Evolutionary conservation across 2,113 vertebrate species (phyloP), one percentile per base, ranked within the genome.

Genomic region (Brevimyrus niger): DNA sequence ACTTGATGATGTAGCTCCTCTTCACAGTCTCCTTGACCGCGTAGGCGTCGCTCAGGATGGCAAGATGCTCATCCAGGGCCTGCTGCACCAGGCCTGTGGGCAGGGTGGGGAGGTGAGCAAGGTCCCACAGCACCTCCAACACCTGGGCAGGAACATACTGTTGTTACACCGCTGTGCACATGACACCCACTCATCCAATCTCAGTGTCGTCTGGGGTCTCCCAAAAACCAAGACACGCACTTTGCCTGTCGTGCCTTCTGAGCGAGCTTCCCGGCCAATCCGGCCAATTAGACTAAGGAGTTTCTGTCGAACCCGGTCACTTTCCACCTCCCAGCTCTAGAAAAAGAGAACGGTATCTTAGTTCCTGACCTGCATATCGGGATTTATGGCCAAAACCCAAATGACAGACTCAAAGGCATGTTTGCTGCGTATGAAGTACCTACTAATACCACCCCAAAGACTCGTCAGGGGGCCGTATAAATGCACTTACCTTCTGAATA

Each of bases 311-410:
- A 99, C 98, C 51, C 98, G 95, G 42, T 99, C 98, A 2, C 96
- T 99, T 93, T 99, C 98, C 0, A 96, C 96, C 93, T 99, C 98
- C 98, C 98, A 99, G 95, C 98, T 99, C 98, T 99, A 89, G 0
- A 89, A 50, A 91, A 21, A 13, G 15, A 38, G 21, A 55, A 38
- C 38, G 50, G 4, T 4, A 55, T 19, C 31, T 31, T 35, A 53
- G 50, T 9, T 42, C 6, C 47, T 47, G 51, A 61, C 35, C 31
- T 1, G 11, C 53, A 65, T 9, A 65, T 38, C 17, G 4, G 15
- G n/a, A 31, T 83, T 17, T 4, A 46, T 23, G 2, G 47, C 19
- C 38, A 4, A 47, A 46, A 44, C 50, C 8, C 5, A 38, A 53
- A 53, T 5, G 13, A 38, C 1, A 50, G 21, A 48, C 42, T 27